These are phyloP conservation scores for Sceloporus tristichus DNA, from an alignment of 2,113 vertebrate genomes.

Conservation along the genomic window DNA sequence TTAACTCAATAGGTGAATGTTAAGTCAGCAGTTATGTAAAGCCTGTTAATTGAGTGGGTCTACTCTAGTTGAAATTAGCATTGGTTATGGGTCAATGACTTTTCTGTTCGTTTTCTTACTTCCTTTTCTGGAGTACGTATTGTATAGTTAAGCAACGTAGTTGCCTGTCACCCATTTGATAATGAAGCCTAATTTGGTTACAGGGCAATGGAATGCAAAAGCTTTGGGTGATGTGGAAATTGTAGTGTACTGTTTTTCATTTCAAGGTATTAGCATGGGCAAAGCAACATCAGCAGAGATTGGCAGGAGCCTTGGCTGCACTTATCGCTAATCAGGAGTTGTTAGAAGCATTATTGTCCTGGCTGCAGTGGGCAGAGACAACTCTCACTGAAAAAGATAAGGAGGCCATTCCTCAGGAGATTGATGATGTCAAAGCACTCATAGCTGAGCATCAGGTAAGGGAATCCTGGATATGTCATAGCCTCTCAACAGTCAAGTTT, in stretches of 20 bases:
- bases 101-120: too few species aligned
- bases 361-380: constrained; percentile 96
- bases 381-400: constrained; percentile 93
- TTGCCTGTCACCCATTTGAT: neutral
- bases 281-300: constrained; percentile 93
- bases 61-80: too few species aligned
- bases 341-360: constrained; percentile 91
- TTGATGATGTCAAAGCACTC: constrained; percentile 93
- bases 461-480: rapidly evolving
- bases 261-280: constrained; percentile 94
- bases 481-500: too few species aligned
- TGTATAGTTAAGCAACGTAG: neutral
- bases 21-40: too few species aligned
- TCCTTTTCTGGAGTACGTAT: neutral
- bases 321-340: constrained; percentile 91
- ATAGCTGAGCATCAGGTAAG: constrained; percentile 96
- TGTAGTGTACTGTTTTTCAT: constrained; percentile 41
- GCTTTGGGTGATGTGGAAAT: neutral
- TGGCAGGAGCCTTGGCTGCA: constrained; percentile 88
- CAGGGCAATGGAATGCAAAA: neutral
- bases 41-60: too few species aligned
- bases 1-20: too few species aligned
- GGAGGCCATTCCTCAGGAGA: constrained; percentile 91
- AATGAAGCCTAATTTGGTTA: neutral
- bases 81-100: neutral